Base-by-base conservation (phyloP, 2,888 invertebrate genomes). In the Pristionchus fissidentatus region DNA sequence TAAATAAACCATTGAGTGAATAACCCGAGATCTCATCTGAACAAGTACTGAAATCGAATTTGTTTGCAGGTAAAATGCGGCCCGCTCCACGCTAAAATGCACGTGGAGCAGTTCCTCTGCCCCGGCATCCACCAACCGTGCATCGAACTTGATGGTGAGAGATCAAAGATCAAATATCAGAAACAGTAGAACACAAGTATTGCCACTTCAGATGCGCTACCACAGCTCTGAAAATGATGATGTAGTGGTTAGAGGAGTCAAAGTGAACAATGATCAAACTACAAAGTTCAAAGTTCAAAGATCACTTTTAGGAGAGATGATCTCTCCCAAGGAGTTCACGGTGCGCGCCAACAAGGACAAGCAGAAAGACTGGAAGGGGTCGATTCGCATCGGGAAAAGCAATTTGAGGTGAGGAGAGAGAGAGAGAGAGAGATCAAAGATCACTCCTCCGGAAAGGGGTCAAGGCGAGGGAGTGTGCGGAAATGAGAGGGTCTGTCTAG, bases 301-400 rank as follows among this genome's bases (percentile, higher is more conserved):
- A 52, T 52, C 35, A 78, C 49, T 83, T 83, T 85, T 77, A 84
- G 92, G 92, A 3, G 88, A 89, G 66, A 90, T 93, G 87, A 91
- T 93, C 80, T 92, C 93, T 35, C 93, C 93, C 13, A 93, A 93
- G 82, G 91, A 92, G 79, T 93, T 93, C 87, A 93, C 93, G 46
- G 91, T 93, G 1, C 90, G 93, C 84, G 93, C 93, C 15, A 93
- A 93, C 81, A 93, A 93, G 85, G 93, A 93, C 77, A 92, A 92
- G 84, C 92, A 93, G 77, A 93, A 93, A 86, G 93, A 93, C 87
- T 93, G 93, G 93, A 93, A 93, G 86, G 93, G 93, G 86, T 93
- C 93, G 43, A 92, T 93, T 52, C 89, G 93, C 82, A 92, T 93
- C 46, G 92, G 92, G 80, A 90, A 91, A 26, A 89, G 90, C 41